Evolutionary conservation across 2,888 invertebrate species (phyloP).

Genomic region (Chloromyia formosa): DNA sequence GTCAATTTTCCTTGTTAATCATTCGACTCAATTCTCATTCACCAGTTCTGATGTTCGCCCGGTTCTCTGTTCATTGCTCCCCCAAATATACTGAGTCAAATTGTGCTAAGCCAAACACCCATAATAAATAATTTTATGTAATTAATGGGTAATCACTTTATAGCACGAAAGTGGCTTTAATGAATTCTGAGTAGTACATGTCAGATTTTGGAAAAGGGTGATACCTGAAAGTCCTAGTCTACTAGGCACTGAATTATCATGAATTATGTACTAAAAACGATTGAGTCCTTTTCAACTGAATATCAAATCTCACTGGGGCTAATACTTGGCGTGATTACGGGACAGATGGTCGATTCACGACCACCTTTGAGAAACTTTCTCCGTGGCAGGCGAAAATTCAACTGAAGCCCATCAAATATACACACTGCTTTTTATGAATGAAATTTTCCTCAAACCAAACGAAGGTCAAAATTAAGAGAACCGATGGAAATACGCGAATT

Average conservation of each 20-base stretch:
- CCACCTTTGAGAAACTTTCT: too few species aligned
- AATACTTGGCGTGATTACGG: too few species aligned
- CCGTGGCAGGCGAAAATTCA: background rate
- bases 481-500: too few species aligned
- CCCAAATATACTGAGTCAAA: background rate
- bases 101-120: conserved; percentile 39
- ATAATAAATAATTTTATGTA: conserved; percentile 48
- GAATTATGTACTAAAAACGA: background rate
- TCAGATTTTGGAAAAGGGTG: conserved; percentile 9
- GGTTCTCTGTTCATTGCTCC: too few species aligned
- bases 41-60: too few species aligned
- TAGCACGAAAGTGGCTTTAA: conserved; percentile 45
- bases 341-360: too few species aligned
- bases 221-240: background rate
- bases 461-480: too few species aligned
- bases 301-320: too few species aligned
- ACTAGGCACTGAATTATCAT: background rate
- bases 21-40: background rate
- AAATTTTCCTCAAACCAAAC: background rate
- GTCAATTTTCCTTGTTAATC: background rate
- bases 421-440: conserved; percentile 27
- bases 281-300: background rate
- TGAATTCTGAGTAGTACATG: conserved; percentile 31
- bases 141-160: conserved; percentile 49
- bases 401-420: background rate